These are phyloP conservation scores for Aegotheles bennettii DNA, from an alignment of 2,113 vertebrate species.

Conservation along the genomic window DNA sequence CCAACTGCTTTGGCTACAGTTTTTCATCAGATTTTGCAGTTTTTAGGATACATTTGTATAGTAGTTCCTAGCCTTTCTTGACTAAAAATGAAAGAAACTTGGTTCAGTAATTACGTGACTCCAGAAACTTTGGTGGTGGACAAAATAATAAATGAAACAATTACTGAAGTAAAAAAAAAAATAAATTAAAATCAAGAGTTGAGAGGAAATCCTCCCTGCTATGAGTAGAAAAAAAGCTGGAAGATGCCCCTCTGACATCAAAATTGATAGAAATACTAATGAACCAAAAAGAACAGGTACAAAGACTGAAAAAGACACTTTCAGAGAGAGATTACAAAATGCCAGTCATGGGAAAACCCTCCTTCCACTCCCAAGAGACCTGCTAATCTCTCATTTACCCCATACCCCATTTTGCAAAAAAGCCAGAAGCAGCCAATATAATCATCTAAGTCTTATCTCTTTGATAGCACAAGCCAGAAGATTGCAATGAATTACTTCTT, in stretches of 20 bases:
- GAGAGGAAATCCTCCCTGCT: neutral
- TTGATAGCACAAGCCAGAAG: neutral
- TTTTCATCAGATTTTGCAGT: neutral
- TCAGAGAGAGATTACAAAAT: neutral
- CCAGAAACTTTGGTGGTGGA: neutral
- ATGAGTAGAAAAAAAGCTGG: neutral
- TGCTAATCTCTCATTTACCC: slow-evolving; percentile 17
- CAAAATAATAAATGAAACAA: neutral
- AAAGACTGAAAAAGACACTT: neutral
- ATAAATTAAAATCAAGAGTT: neutral
- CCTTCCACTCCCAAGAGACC: neutral
- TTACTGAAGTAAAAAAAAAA: neutral
- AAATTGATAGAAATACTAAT: neutral
- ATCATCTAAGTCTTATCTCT: slow-evolving; percentile 27
- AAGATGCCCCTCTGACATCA: neutral
- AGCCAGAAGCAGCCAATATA: slow-evolving; percentile 37
- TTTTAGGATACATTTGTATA: neutral
- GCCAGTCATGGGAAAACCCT: slow-evolving; percentile 28
- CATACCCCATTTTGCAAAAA: neutral
- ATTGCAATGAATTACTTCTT: slow-evolving; percentile 20
- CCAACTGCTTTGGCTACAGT: neutral
- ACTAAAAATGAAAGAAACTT: neutral
- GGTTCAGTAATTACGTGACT: neutral
- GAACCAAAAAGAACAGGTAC: neutral
- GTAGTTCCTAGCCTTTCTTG: neutral